A percentile compares a stretch with the other conserved stretches of the same genome.
These are phyloP conservation scores for Ochotona princeps DNA, from an alignment of 2,113 vertebrate species.

Conservation along the genomic window DNA sequence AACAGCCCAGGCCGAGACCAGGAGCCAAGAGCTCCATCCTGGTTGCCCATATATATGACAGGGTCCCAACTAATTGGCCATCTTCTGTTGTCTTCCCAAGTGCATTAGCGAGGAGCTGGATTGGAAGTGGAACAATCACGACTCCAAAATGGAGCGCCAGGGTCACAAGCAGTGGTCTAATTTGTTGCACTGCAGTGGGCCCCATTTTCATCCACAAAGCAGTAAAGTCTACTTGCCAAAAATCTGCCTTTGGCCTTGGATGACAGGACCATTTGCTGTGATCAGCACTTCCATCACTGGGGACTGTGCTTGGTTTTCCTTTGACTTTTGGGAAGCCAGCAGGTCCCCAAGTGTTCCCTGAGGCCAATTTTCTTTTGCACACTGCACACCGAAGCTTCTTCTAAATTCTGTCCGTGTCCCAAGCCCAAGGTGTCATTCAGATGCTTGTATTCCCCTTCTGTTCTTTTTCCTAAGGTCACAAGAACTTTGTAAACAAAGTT, in stretches of 20 bases:
- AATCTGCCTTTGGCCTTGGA: background rate
- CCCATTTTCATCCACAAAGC: background rate
- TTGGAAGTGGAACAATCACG: no score
- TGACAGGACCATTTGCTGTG: accelerated
- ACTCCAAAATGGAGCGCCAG: no score
- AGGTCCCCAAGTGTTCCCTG: background rate
- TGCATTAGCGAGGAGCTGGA: no score
- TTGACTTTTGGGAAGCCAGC: background rate
- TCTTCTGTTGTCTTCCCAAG: no score
- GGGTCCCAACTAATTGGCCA: no score
- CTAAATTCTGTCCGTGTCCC: background rate
- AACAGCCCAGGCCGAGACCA: no score
- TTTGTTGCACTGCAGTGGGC: no score
- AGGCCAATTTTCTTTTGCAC: background rate
- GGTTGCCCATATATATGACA: no score
- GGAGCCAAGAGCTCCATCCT: no score
- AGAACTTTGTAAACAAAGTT: background rate
- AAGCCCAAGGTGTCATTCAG: background rate
- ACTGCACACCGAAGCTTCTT: background rate
- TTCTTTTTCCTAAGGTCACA: background rate
- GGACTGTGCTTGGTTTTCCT: accelerated
- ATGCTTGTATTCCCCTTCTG: no score
- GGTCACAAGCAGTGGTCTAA: no score
- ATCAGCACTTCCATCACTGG: accelerated
- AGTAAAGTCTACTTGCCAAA: background rate